Conservation (phyloP, 2,113 vertebrate species). For the Micronycteris hirsuta region DNA sequence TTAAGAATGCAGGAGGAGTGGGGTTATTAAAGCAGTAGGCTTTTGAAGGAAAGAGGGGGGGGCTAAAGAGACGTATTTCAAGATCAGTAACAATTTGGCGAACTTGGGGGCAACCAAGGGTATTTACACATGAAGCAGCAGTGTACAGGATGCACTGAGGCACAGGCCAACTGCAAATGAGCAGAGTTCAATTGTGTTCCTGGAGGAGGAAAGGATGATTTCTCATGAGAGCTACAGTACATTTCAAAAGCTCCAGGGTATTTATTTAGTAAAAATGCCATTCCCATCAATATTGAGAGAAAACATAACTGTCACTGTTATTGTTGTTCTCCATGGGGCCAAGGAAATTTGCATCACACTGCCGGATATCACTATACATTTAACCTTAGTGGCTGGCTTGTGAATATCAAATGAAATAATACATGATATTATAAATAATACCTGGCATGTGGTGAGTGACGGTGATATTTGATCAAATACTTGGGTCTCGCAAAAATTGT, state of each 20-base stretch:
- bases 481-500: not conserved
- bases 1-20: not conserved
- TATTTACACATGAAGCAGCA: not conserved
- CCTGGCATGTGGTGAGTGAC: not conserved
- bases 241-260: not conserved
- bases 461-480: not conserved
- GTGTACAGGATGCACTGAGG: not conserved
- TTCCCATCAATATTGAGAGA: not conserved
- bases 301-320: not conserved
- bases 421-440: not conserved
- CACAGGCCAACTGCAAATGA: too few species aligned
- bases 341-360: not conserved
- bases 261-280: not conserved
- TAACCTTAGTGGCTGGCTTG: not conserved
- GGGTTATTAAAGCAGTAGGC: not conserved
- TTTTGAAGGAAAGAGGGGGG: not conserved
- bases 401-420: not conserved
- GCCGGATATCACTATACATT: not conserved
- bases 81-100: not conserved
- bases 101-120: not conserved
- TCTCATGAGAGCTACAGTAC: not conserved
- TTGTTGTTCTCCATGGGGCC: too few species aligned
- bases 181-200: rapidly evolving
- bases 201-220: not conserved
- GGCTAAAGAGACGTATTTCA: not conserved